Evolutionary conservation across 2,888 invertebrate genomes (phyloP).

Genomic region (Agrotis clavis): DNA sequence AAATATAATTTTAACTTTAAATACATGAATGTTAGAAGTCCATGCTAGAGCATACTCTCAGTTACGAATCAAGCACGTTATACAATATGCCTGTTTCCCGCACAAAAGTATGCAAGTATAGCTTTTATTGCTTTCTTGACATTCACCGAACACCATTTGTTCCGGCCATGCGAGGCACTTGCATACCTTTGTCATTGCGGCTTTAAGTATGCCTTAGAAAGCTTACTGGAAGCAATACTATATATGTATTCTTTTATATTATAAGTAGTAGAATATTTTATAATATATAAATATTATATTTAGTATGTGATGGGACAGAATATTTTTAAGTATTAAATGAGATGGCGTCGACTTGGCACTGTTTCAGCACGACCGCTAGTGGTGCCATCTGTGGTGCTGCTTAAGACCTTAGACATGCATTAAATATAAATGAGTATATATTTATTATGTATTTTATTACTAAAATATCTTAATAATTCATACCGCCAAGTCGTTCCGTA

Average conservation of each 20-base stretch:
- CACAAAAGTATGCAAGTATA: background rate
- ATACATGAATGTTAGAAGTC: background rate
- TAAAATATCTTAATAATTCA: constrained; percentile 10
- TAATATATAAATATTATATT: constrained; percentile 44
- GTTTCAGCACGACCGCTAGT: constrained; percentile 16
- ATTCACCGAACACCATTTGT: no score
- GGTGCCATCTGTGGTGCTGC: constrained; percentile 41
- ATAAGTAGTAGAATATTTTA: constrained; percentile 42
- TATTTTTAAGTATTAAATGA: constrained; percentile 24
- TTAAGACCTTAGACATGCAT: constrained; percentile 8
- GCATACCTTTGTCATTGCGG: background rate
- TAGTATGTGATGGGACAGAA: constrained; percentile 34
- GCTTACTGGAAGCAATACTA: constrained; percentile 39
- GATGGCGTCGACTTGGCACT: constrained; percentile 51
- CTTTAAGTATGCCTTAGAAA: constrained; percentile 21
- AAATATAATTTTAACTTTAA: no score
- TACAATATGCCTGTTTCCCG: background rate
- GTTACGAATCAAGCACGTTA: background rate
- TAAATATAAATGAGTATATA: constrained; percentile 18
- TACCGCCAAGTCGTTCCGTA: background rate
- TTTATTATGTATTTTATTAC: constrained; percentile 29
- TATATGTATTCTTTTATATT: constrained; percentile 3
- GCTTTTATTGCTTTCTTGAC: background rate
- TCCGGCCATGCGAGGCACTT: background rate
- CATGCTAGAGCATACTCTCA: background rate